A percentile compares a stretch with the other conserved stretches of the same genome.
These are phyloP conservation scores for Schizaphis graminum DNA, from an alignment of 2,888 invertebrate species.

Conservation along the genomic window DNA sequence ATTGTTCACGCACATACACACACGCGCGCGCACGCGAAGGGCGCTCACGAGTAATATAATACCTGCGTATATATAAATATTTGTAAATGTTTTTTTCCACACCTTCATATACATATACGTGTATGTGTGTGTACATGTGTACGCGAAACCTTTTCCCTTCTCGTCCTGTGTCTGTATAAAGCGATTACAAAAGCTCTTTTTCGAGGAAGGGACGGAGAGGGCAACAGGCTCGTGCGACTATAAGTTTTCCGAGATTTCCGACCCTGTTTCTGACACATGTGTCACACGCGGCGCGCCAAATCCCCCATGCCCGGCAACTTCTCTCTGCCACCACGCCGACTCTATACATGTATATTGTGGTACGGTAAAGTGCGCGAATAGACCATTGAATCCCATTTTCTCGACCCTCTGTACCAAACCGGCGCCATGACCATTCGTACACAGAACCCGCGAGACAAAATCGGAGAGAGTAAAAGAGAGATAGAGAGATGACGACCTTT, in stretches of 20 bases:
- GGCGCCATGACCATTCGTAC: not conserved
- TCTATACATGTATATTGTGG: not conserved
- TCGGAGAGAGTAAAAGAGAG: not conserved
- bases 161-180: not conserved
- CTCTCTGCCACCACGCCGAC: not conserved
- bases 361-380: slow-evolving; percentile 31
- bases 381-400: slow-evolving; percentile 49
- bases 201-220: not conserved
- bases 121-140: not conserved
- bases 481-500: slow-evolving; percentile 45
- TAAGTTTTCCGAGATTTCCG: slow-evolving; percentile 63
- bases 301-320: not conserved
- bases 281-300: slow-evolving; percentile 59
- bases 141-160: not conserved
- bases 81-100: slow-evolving; percentile 38
- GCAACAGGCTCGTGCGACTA: not conserved
- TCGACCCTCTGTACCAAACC: not conserved
- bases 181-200: slow-evolving; percentile 56
- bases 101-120: not conserved
- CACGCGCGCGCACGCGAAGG: not conserved
- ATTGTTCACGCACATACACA: not conserved
- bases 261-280: slow-evolving; percentile 64
- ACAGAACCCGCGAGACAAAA: not conserved
- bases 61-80: not conserved
- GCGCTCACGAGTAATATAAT: not conserved